phyloP scores from a whole-genome alignment of 1,140 invertebrate species.

The honey bee (Apis mellifera) region Amel_HAv3.1 CM009931.2:24901501-24902000 shows the following conservation, averaged over 20 bases:
- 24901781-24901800: neutral
- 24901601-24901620: too few species aligned
- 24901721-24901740: too few species aligned
- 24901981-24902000: too few species aligned
- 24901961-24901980: too few species aligned
- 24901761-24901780: neutral
- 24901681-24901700: neutral
- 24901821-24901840: neutral
- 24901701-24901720: too few species aligned
- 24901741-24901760: neutral
- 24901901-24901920: neutral
- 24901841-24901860: neutral
- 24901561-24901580: neutral
- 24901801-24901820: neutral
- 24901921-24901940: neutral
- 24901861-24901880: neutral
- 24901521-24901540: neutral
- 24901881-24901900: neutral
- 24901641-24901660: too few species aligned
- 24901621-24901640: too few species aligned
- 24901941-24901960: neutral
- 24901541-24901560: neutral
- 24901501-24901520: constrained; percentile 15
- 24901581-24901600: too few species aligned
- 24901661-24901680: too few species aligned